Evolutionary conservation across 53 echinoderm and acorn worm genomes (phyloP), one percentile per base, ranked within the genome.

Genomic region (Temnopleurus reevesii): DNA sequence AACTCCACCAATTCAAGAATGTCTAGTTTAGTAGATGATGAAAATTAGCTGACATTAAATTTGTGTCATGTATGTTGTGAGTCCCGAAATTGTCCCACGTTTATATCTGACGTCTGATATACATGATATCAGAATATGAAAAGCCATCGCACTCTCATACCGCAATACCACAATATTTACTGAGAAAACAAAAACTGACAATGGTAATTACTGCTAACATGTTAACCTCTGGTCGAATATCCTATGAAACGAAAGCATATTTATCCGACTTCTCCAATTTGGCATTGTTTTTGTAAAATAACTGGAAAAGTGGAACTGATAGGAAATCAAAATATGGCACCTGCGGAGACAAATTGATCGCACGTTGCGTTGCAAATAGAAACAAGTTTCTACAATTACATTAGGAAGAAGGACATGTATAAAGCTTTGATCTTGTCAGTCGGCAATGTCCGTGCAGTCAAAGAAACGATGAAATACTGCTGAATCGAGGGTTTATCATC

Each of bases 381-480:
- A 59, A 85, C 85, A 85, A 60, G 21, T 59, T 60, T 85, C 85
- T 85, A 85, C 85, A 60, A 85, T 85, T 60, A 59, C 85, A 85
- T 59, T 41, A 83, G 12, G 35, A 31, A 83, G 12, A 49, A 47
- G 79, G 51, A 47, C 79, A 79, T 51, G 53, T n/a, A n/a, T n/a
- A n/a, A n/a, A n/a, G n/a, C n/a, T n/a, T n/a, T n/a, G n/a, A n/a
- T n/a, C n/a, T n/a, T n/a, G n/a, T n/a, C n/a, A n/a, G n/a, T n/a
- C n/a, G n/a, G n/a, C n/a, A n/a, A n/a, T n/a, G n/a, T n/a, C n/a
- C n/a, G n/a, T n/a, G n/a, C n/a, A 71, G 8, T 41, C n/a, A 21
- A 71, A 41, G 36, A 41, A 41, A 41, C 36, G n/a, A n/a, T 71
- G 21, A n/a, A 71, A 71, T 71, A 71, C 7, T 71, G 71, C 71